Percentiles rank a stretch among this genome's conserved stretches.
Conservation (phyloP, 2,888 invertebrate genomes). For the Anaspis maculata region DNA sequence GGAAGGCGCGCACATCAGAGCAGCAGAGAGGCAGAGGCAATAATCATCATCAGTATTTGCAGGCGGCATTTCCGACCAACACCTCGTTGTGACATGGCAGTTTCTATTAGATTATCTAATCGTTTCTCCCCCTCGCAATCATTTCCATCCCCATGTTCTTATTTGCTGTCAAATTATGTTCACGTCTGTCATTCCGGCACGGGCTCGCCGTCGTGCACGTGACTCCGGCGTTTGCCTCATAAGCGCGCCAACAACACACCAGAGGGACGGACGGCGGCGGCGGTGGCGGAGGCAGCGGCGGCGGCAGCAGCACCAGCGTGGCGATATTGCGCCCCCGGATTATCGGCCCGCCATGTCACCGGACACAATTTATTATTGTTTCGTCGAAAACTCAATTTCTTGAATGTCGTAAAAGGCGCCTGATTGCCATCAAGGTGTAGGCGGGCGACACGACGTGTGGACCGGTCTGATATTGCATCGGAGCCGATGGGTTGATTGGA, state of each 20-base stretch:
- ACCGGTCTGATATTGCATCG: no score
- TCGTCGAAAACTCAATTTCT: conserved; percentile 32
- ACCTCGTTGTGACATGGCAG: conserved; percentile 31
- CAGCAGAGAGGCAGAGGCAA: no score
- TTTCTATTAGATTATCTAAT: conserved; percentile 35
- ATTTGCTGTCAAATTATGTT: conserved; percentile 45
- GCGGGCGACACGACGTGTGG: conserved; percentile 6
- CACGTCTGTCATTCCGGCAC: conserved; percentile 41
- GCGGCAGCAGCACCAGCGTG: no score
- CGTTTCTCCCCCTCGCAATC: conserved; percentile 38
- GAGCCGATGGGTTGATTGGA: conserved; percentile 17
- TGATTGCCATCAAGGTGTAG: conserved; percentile 3
- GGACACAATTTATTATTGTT: conserved; percentile 32
- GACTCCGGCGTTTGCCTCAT: neutral
- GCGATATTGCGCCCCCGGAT: conserved; percentile 10
- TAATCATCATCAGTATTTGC: conserved; percentile 17
- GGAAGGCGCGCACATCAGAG: no score
- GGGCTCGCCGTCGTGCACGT: conserved; percentile 24
- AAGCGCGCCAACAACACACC: no score
- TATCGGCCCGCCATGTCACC: conserved; percentile 23
- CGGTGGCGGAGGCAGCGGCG: neutral
- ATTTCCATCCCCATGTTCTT: conserved; percentile 39
- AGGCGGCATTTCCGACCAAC: conserved; percentile 18
- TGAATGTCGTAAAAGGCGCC: conserved; percentile 24
- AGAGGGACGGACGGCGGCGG: conserved; percentile 1